Conservation (phyloP, 2,797 vertebrate species). For the Iguana delicatissima region DNA sequence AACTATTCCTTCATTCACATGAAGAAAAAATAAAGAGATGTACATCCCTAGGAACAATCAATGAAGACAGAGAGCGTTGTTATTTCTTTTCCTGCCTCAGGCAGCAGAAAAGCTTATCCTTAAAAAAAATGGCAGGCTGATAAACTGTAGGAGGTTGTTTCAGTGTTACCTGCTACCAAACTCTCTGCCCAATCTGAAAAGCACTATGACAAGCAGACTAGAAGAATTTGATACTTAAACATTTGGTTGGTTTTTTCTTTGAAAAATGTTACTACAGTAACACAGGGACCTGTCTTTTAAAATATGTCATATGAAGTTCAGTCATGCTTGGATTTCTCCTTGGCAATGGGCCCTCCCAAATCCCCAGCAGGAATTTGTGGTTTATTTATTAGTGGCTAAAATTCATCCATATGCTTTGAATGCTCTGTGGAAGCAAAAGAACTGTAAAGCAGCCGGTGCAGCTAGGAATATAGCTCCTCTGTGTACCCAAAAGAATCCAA, state of each 20-base stretch:
- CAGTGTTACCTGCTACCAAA: not conserved
- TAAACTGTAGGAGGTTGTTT: not conserved
- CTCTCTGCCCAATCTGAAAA: not conserved
- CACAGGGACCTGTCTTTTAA: not conserved
- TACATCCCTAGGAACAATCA: not conserved
- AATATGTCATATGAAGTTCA: not conserved
- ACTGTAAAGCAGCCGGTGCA: constrained; percentile 40
- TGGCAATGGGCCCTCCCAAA: not conserved
- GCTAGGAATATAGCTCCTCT: constrained; percentile 24
- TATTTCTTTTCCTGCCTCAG: not conserved
- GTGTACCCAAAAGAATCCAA: constrained; percentile 33
- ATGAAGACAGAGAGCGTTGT: not conserved
- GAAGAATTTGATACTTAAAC: constrained; percentile 24
- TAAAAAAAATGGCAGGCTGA: not conserved
- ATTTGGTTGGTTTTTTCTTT: not conserved
- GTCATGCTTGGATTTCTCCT: not conserved
- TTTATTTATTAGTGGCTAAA: constrained; percentile 36
- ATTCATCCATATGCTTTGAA: constrained; percentile 26
- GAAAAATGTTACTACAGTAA: constrained; percentile 2
- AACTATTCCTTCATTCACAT: not conserved
- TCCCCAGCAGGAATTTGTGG: not conserved
- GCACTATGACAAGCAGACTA: not conserved
- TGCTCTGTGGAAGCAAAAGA: constrained; percentile 31
- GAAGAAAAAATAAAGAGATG: not conserved
- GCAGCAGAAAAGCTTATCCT: not conserved